Base-by-base conservation (phyloP, 2,888 invertebrate genomes). In the Hipparchia sbordonii region DNA sequence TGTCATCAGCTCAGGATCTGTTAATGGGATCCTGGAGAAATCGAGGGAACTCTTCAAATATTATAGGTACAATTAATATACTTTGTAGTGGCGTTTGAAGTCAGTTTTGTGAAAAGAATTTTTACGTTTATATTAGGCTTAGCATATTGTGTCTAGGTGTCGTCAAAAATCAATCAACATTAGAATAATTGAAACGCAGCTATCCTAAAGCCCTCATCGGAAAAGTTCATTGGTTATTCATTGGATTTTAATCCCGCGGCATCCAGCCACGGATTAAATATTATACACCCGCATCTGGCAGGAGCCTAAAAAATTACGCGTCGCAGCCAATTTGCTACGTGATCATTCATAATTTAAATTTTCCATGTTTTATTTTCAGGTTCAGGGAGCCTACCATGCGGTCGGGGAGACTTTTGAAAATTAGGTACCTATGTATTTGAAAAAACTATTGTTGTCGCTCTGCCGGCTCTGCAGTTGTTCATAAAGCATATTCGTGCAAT, bases 201-300 rank as follows among this genome's bases (percentile, higher is more conserved):
- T n/a, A 13, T n/a, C n/a, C 7, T 5, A 57, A 67, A 67, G 48
- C 67, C 59, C 7, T 12, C 46, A 57, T 7, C 3, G 5, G 67
- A 10, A 10, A 8, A 67, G 13, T 67, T 59, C 59, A 67, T 67
- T 59, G 59, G 46, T 46, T 67, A 67, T 67, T 57, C 67, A 67
- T 73, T 66, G 61, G 66, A 51, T 73, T 45, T 48, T 56, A 67
- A 73, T 54, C 70, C 70, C 33, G 5, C 45, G 52, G n/a, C 33
- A 48, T 46, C 70, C 60, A 12, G 33, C 10, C 46, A 13, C 13
- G 48, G n/a, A 61, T 13, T 57, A 57, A 13, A 57, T 52, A 12
- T 12, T 52, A 52, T 52, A 4, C 12, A 52, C 52, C 12, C 52
- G 2, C 8, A 57, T 57, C 23, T 57, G 7, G 9, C 13, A n/a